Percentiles rank a stretch among this genome's conserved stretches.
Evolutionary conservation across 35 echinoderm and acorn worm genomes (phyloP).

Genomic region (Ophioderma brevispina): DNA sequence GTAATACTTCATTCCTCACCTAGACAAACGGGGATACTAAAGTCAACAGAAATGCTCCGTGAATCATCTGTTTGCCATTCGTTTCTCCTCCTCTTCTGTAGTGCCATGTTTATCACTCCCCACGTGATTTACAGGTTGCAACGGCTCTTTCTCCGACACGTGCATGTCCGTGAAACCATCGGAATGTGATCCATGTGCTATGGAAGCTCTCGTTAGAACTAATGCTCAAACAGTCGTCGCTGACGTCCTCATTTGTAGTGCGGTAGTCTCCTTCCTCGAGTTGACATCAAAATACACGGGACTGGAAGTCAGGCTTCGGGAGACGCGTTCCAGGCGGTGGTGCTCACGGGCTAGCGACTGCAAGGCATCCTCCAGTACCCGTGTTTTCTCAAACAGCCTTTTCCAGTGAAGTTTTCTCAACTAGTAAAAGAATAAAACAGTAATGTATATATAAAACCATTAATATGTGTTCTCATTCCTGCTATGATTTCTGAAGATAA

Average conservation of each 20-base stretch:
- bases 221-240: not conserved
- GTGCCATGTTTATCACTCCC: not conserved
- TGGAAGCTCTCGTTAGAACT: slow-evolving; percentile 9
- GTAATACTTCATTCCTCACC: not conserved
- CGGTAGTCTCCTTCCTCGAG: not conserved
- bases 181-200: not conserved
- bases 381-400: slow-evolving; percentile 32
- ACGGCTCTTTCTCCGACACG: not conserved
- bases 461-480: no score
- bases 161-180: not conserved
- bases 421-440: slow-evolving; percentile 15
- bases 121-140: not conserved
- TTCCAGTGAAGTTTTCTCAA: slow-evolving; percentile 46
- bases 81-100: not conserved
- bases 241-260: not conserved
- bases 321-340: slow-evolving; percentile 48
- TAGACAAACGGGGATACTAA: not conserved
- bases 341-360: slow-evolving; percentile 54
- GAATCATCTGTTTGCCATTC: not conserved
- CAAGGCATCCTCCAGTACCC: slow-evolving; percentile 55
- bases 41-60: not conserved
- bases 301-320: not conserved
- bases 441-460: no score
- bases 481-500: no score
- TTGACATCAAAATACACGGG: slow-evolving; percentile 4